Percentiles rank a stretch among this genome's conserved stretches.
phyloP scores from a whole-genome alignment of 2,888 invertebrate genomes.

The Conchocele bisecta region DNA sequence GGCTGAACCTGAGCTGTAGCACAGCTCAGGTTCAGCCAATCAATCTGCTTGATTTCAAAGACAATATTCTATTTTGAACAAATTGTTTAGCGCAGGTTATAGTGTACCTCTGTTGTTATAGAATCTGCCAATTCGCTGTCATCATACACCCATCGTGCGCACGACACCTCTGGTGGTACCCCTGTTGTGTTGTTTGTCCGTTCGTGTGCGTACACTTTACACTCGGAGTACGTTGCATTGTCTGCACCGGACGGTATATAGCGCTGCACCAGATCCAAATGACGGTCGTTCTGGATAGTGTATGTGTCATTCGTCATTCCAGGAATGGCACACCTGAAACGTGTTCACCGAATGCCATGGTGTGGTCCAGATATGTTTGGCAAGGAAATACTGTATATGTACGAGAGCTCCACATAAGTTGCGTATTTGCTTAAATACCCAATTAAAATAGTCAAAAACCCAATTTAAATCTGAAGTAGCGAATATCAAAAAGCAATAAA shows the following conservation, averaged over 20 bases:
- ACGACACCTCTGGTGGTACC: background rate
- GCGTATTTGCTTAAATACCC: too few species aligned
- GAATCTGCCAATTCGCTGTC: constrained; percentile 25
- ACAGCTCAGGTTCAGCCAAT: too few species aligned
- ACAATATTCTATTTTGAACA: background rate
- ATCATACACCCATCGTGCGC: constrained; percentile 50
- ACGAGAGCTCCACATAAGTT: too few species aligned
- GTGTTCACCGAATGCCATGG: too few species aligned
- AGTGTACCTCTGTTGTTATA: constrained; percentile 40
- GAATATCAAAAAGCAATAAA: too few species aligned
- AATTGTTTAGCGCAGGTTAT: background rate
- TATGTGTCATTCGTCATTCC: constrained; percentile 22
- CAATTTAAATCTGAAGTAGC: too few species aligned
- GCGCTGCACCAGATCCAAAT: constrained; percentile 10
- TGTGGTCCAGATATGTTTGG: too few species aligned
- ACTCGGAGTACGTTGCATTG: constrained; percentile 19
- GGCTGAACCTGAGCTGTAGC: too few species aligned
- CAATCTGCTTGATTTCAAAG: too few species aligned
- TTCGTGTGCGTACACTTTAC: background rate
- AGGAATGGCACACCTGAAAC: constrained; percentile 26
- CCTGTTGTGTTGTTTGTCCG: background rate
- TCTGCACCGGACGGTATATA: constrained; percentile 13
- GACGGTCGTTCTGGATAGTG: constrained; percentile 12
- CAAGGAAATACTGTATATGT: too few species aligned
- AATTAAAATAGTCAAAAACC: too few species aligned